Conservation (phyloP, 2,888 invertebrate species). For the Oligia fasciuncula region DNA sequence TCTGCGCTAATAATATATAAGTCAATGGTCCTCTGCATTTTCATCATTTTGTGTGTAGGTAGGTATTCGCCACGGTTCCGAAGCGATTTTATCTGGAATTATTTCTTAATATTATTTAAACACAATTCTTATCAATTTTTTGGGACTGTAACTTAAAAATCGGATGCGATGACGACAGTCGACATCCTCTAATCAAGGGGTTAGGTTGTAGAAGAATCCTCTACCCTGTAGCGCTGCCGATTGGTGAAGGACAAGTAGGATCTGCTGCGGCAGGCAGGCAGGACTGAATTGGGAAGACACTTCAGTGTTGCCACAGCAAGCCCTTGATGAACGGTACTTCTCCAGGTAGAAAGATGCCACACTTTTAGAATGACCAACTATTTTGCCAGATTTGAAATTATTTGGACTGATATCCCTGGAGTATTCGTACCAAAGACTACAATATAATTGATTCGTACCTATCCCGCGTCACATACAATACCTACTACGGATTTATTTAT, state of each 20-base stretch:
- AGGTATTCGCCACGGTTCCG: too few species aligned
- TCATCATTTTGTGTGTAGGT: not conserved
- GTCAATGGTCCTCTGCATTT: not conserved
- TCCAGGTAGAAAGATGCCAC: slow-evolving; percentile 35
- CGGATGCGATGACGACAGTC: not conserved
- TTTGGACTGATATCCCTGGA: not conserved
- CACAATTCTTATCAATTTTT: not conserved
- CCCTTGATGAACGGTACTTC: slow-evolving; percentile 21
- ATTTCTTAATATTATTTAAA: not conserved
- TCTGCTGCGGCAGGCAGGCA: not conserved
- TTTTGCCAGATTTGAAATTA: not conserved
- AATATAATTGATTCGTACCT: too few species aligned
- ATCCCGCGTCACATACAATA: not conserved
- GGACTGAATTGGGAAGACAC: slow-evolving; percentile 27
- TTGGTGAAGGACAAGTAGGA: not conserved
- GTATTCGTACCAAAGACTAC: too few species aligned
- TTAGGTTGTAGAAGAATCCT: slow-evolving; percentile 20
- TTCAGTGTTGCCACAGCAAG: slow-evolving; percentile 28
- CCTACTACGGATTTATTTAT: slow-evolving; percentile 4
- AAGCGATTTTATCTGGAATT: not conserved
- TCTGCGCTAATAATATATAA: too few species aligned
- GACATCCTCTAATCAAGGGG: not conserved
- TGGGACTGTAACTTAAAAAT: not conserved
- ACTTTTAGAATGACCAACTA: not conserved
- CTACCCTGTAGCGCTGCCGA: slow-evolving; percentile 15